Base-by-base conservation (phyloP, 1,140 invertebrate genomes). In the Mactra quadrangularis region DNA sequence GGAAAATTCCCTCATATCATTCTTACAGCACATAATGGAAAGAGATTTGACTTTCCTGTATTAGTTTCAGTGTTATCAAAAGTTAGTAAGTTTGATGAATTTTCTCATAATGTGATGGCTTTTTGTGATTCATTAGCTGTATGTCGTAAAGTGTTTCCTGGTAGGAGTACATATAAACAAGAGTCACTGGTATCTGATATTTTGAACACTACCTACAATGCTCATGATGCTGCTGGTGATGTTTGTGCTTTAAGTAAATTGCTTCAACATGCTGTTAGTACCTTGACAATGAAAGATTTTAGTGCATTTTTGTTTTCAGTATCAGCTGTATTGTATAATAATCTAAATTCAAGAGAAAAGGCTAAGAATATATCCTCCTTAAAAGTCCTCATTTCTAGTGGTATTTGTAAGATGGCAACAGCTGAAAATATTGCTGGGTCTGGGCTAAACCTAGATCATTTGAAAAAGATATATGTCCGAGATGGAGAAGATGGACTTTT, bases 11-110 rank as follows among this genome's bases (percentile, higher is more conserved):
- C 1, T 3, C 33, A 64, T 64, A 31, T 19, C 7, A 33, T 64
- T n/a, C 31, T 64, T 64, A 22, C 35, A 4, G 60, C 60, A 33
- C 33, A 64, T 38, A 64, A 64, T 64, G 60, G 60, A 4, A 35
- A 45, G 31, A 11, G 38, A 19, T 64, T 64, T 64, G 60, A 64
- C 22, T 64, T 64, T 38, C 60, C 60, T 19, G 33, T 64, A 35
- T 22, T 38, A 1, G 25, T 35, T 17, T 35, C 2, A 7, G 33
- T 31, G 7, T 55, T 55, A 19, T 4, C 4, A 55, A 55, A n/a
- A 38, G 19, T 15, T 11, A 35, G 11, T 3, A 1, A 3, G 7
- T 35, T 57, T 1, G 60, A 64, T 22, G 6, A 33, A 33, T 64
- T 33, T 38, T 19, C 38, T 19, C 15, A 38, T n/a, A 29, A 1